Evolutionary conservation across 2,888 invertebrate genomes (phyloP).

Genomic region (Agriopis leucophaearia): DNA sequence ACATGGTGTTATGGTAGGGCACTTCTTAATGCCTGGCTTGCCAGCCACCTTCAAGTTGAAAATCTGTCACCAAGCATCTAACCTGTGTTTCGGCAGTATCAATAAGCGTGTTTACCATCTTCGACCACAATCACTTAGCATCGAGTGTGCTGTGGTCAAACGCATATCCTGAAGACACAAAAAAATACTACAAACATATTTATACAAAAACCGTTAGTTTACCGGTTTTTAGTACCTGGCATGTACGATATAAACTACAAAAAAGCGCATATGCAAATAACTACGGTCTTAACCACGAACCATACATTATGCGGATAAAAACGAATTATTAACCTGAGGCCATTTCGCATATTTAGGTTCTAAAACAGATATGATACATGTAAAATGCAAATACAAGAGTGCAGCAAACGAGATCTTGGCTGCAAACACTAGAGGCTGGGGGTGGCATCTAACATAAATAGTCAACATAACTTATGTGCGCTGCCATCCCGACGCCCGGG

Average conservation of each 20-base stretch:
- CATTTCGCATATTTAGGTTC: constrained; percentile 56
- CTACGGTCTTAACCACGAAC: not conserved
- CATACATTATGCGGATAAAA: constrained; percentile 21
- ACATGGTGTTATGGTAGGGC: too few species aligned
- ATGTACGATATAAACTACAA: not conserved
- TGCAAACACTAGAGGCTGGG: constrained; percentile 49
- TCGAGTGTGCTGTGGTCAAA: too few species aligned
- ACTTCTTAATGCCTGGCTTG: too few species aligned
- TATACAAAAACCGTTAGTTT: too few species aligned
- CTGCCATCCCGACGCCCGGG: constrained; percentile 29
- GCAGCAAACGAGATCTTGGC: constrained; percentile 64
- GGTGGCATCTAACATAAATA: constrained; percentile 49
- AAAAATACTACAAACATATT: too few species aligned
- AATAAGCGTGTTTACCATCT: too few species aligned
- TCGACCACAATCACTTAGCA: too few species aligned
- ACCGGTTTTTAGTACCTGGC: too few species aligned
- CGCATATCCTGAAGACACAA: too few species aligned
- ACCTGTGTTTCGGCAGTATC: too few species aligned
- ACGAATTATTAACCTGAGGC: constrained; percentile 71
- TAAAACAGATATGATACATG: constrained; percentile 60
- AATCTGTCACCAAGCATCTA: too few species aligned
- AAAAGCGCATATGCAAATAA: constrained; percentile 49
- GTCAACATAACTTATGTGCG: constrained; percentile 44
- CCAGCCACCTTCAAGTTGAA: too few species aligned
- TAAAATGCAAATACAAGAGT: constrained; percentile 68